Percentiles rank a stretch among this genome's conserved stretches.
These are phyloP conservation scores for Rhinoptilus africanus DNA, from an alignment of 2,113 vertebrate genomes.

Conservation along the genomic window DNA sequence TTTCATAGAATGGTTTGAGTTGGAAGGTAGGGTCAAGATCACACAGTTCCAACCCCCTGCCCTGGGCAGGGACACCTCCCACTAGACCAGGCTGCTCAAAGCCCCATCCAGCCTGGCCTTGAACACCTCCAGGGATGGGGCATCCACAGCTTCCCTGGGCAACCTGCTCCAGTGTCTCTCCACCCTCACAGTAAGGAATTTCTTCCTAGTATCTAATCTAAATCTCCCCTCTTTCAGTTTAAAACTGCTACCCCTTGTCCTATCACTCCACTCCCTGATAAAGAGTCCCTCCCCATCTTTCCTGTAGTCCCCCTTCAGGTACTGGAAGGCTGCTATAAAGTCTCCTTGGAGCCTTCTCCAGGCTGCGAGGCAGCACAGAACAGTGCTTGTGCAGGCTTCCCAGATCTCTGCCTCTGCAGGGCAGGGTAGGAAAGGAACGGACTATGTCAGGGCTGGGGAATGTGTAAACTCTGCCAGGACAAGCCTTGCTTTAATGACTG, in stretches of 20 bases:
- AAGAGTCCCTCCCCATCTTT: background rate
- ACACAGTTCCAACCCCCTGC: background rate
- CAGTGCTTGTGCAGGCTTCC: background rate
- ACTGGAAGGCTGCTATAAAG: background rate
- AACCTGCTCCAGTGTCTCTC: background rate
- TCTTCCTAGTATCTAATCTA: background rate
- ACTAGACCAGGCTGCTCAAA: background rate
- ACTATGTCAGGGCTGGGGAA: background rate
- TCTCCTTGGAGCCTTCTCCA: background rate
- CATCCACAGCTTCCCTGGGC: background rate
- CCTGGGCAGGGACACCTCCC: background rate
- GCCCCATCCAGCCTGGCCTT: background rate
- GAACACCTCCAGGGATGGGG: background rate
- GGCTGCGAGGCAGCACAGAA: background rate
- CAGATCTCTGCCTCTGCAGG: background rate
- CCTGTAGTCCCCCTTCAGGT: background rate
- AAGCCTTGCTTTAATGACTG: background rate
- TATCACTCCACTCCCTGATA: background rate
- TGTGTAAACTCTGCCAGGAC: background rate
- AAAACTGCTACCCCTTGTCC: background rate
- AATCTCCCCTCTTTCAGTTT: background rate
- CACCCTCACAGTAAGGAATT: background rate
- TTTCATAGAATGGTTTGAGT: background rate
- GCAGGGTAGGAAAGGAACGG: background rate
- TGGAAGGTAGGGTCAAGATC: background rate